Evolutionary conservation across 2,888 invertebrate species (phyloP).

Genomic region (Unio pictorum): DNA sequence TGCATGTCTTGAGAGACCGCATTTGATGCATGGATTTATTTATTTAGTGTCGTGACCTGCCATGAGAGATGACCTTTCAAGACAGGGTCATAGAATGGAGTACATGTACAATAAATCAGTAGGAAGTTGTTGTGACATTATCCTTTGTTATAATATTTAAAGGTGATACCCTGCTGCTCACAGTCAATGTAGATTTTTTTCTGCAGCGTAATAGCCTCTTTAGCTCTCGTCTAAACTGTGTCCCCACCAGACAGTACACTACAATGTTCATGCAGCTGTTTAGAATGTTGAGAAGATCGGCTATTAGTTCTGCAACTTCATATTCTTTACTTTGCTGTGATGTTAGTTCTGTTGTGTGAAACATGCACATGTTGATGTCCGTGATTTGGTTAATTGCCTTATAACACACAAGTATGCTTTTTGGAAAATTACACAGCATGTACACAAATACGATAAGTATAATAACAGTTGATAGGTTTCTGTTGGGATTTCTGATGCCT

Average conservation of each 20-base stretch:
- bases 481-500: conserved; percentile 31
- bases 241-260: conserved; percentile 46
- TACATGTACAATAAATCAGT: no score
- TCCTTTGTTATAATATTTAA: no score
- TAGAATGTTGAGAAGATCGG: conserved; percentile 42
- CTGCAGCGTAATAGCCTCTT: conserved; percentile 27
- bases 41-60: no score
- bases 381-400: conserved; percentile 31
- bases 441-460: conserved; percentile 42
- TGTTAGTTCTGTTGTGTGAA: conserved; percentile 24
- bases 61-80: no score
- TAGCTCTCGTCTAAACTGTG: conserved; percentile 40
- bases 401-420: conserved; percentile 39
- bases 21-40: no score
- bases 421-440: conserved; percentile 45
- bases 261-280: conserved; percentile 47
- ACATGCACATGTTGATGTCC: conserved; percentile 23
- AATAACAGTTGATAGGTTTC: conserved; percentile 40
- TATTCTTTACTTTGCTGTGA: conserved; percentile 22
- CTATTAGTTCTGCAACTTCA: conserved; percentile 25
- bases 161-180: no score
- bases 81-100: no score
- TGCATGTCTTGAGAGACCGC: no score
- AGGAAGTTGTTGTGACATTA: no score
- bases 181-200: background rate